phyloP scores from a whole-genome alignment of 2,797 vertebrate genomes.

The Acrossocheilus fasciatus region DNA sequence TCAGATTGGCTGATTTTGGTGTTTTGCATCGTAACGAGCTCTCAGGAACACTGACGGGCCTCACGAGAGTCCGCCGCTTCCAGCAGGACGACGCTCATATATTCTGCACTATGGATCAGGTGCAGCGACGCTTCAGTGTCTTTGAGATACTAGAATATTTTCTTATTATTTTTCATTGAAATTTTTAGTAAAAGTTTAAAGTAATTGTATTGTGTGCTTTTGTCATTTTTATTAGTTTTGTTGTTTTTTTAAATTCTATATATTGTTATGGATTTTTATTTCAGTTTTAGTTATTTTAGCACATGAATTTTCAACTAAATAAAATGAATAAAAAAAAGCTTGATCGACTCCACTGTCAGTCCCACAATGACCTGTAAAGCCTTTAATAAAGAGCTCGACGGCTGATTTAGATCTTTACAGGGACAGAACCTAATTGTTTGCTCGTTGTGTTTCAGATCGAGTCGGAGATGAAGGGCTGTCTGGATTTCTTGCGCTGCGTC shows the following conservation, averaged over 20 bases:
- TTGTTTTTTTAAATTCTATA: neutral
- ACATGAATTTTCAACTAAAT: neutral
- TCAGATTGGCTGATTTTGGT: constrained; percentile 93
- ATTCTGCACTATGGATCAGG: constrained; percentile 95
- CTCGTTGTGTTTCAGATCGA: constrained; percentile 81
- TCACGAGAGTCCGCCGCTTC: constrained; percentile 92
- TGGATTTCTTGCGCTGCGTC: constrained; percentile 90
- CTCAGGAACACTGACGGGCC: constrained; percentile 87
- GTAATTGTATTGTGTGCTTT: neutral
- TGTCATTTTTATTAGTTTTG: neutral
- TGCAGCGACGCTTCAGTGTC: constrained; percentile 57
- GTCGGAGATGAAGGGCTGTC: constrained; percentile 90
- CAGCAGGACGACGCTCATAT: constrained; percentile 98
- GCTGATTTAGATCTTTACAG: neutral
- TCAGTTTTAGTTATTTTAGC: neutral
- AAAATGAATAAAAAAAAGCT: neutral
- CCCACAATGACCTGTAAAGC: neutral
- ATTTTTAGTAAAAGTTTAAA: neutral
- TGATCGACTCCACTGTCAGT: neutral
- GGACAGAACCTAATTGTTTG: neutral
- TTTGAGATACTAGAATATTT: neutral
- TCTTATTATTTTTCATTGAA: neutral
- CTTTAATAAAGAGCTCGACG: neutral
- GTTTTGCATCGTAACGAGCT: constrained; percentile 94
- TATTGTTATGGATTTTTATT: neutral